Evolutionary conservation across 2,888 invertebrate genomes (phyloP), one percentile per base, ranked within the genome.

Genomic region (Leucoma salicis): DNA sequence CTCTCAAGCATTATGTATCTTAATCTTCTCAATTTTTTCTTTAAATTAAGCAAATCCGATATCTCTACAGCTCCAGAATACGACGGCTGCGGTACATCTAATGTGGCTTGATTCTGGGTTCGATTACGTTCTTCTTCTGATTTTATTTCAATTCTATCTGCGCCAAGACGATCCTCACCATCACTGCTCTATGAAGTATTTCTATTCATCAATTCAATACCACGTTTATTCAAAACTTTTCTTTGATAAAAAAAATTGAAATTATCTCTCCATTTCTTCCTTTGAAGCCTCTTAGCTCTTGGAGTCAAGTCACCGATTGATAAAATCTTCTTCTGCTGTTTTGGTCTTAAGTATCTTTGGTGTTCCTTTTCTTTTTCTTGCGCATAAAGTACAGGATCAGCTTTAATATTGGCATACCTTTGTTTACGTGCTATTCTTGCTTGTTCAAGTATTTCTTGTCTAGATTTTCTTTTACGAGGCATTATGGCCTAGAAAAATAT

Each of bases 341-440:
- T 33, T 21, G 21, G 10, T 12, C 21, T 33, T n/a, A 12, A 2
- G 33, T 33, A 33, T 21, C 21, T 18, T 11, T 18, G n/a, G 3
- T 14, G 18, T 33, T 33, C 18, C 18, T 21, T 33, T 18, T 33
- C 33, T 12, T 18, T 33, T 18, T 33, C 33, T 12, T 21, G 11
- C 3, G 33, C 33, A 11, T 33, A 33, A 3, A 33, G 8, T 3
- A 6, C 21, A 1, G 33, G 33, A 12, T 33, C 33, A 11, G 18
- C 7, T 12, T 33, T 33, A 3, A 33, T 33, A 6, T 18, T 21
- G 11, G 1, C 18, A 18, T 33, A 33, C 11, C 21, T 18, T 3
- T 13, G n/a, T 21, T 21, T 10, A 4, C 21, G 18, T n/a, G 6
- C 18, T 18, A 33, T 2, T 33, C 13, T 18, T 18, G 12, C n/a